Conservation (phyloP, 1,140 invertebrate species). For the Anoplolepis gracilipes region DNA sequence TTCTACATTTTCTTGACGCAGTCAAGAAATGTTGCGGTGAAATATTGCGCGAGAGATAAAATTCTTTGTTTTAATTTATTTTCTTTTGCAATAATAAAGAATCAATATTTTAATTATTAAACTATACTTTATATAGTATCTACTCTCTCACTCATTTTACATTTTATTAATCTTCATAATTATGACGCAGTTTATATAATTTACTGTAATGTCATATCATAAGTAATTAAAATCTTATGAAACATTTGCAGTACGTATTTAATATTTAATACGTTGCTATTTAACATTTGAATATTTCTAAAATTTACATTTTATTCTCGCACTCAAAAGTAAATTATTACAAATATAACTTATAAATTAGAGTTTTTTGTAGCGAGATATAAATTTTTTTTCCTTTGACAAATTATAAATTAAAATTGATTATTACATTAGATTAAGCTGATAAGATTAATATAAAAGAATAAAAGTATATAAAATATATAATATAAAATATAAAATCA, state of each 20-base stretch:
- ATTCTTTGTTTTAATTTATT: neutral
- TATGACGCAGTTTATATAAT: neutral
- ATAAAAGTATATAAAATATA: neutral
- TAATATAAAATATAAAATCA: neutral
- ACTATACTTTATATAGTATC: neutral
- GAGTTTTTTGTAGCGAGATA: neutral
- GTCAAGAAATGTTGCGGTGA: constrained; percentile 36
- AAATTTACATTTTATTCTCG: neutral
- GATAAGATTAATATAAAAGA: neutral
- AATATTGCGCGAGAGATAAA: constrained; percentile 30
- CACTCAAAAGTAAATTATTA: neutral
- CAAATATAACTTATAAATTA: constrained; percentile 1
- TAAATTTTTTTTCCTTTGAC: neutral
- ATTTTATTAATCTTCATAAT: neutral
- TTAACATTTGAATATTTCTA: neutral
- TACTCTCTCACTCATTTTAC: neutral
- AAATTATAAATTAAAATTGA: neutral
- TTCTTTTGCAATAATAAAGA: neutral
- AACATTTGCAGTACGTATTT: neutral
- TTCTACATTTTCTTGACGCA: neutral
- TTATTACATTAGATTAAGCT: neutral
- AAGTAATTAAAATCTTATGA: neutral
- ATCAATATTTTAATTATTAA: constrained; percentile 28
- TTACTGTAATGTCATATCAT: neutral
- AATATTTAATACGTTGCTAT: neutral